These are phyloP conservation scores for Elaphurus davidianus DNA, from an alignment of 2,113 vertebrate species.

Conservation along the genomic window DNA sequence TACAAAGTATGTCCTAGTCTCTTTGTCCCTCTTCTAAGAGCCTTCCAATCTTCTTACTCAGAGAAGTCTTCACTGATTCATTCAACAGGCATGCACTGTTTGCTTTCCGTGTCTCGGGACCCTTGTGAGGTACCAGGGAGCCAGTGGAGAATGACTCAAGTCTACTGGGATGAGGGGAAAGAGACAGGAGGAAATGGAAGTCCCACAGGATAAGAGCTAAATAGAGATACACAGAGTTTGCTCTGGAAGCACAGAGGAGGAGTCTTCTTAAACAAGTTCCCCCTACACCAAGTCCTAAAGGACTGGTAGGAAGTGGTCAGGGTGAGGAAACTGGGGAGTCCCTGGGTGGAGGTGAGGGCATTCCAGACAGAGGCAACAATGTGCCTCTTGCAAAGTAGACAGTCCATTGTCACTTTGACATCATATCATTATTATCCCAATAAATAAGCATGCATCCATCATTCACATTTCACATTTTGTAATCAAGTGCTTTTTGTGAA, in stretches of 20 bases:
- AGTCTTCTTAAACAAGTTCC: not conserved
- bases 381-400: not conserved
- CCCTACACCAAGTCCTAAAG: not conserved
- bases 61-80: not conserved
- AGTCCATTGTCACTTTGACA: fast-evolving
- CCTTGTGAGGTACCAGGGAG: not conserved
- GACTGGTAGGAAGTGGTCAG: not conserved
- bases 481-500: not conserved
- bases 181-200: not conserved
- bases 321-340: not conserved
- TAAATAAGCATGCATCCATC: not conserved
- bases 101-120: not conserved
- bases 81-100: not conserved
- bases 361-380: not conserved
- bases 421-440: not conserved
- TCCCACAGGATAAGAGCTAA: not conserved
- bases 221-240: not conserved
- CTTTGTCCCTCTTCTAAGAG: not conserved
- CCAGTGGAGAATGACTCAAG: not conserved
- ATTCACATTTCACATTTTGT: not conserved
- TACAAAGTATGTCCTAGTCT: not conserved
- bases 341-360: not conserved
- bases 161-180: not conserved
- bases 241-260: not conserved
- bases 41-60: not conserved